Conservation (phyloP, 2,888 invertebrate species). For the Drosophila setosimentum region DNA sequence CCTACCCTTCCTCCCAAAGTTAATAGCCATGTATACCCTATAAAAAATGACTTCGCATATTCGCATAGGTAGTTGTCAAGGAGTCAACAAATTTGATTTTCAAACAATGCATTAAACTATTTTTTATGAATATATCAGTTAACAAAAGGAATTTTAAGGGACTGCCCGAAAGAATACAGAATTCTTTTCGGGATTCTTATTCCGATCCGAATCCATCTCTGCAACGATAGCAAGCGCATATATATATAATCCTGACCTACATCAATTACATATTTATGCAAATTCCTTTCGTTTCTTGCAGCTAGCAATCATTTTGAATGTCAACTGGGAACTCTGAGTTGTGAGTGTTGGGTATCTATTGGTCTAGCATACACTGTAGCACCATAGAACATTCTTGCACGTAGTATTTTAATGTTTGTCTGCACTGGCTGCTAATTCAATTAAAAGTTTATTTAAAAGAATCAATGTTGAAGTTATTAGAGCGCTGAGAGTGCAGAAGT, state of each 20-base stretch:
- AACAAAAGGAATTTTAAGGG: too few relatives aligned
- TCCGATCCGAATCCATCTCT: background rate
- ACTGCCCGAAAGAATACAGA: too few relatives aligned
- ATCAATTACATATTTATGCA: background rate
- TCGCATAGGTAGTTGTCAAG: background rate
- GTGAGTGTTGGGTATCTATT: constrained; percentile 4
- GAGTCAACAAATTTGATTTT: background rate
- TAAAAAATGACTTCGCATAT: background rate
- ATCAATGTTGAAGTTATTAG: constrained; percentile 83
- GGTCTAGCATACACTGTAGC: background rate
- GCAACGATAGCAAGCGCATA: background rate
- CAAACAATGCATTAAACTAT: background rate
- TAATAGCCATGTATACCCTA: constrained; percentile 35
- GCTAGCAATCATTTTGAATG: background rate
- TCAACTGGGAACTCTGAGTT: background rate
- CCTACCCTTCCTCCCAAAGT: constrained; percentile 51
- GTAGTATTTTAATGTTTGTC: constrained; percentile 27
- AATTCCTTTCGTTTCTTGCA: background rate
- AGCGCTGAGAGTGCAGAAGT: constrained; percentile 66
- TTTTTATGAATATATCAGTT: too few relatives aligned
- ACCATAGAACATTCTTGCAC: background rate
- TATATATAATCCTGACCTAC: background rate
- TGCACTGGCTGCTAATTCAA: constrained; percentile 42
- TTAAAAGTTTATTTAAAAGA: constrained; percentile 54
- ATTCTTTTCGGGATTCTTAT: too few relatives aligned